Evolutionary conservation across 64 coral and sea anemone species (phyloP).

Genomic region (Exaiptasia diaphana): DNA sequence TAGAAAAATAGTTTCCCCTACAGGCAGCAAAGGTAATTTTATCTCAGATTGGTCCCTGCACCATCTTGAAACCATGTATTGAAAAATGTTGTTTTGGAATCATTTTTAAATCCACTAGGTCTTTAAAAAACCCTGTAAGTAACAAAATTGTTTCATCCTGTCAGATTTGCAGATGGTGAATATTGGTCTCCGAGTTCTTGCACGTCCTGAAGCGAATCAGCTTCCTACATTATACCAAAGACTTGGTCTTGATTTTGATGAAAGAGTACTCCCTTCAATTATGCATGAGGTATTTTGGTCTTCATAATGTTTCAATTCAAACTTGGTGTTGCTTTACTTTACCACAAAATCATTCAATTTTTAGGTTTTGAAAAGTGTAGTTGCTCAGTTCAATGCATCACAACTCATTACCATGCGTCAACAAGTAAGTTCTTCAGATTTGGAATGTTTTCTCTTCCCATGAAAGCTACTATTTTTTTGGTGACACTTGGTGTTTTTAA

Average conservation of each 20-base stretch:
- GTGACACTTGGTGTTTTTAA: background rate
- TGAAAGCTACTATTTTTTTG: background rate
- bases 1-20: slow-evolving; percentile 90
- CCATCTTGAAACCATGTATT: background rate
- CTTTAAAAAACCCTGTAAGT: no score
- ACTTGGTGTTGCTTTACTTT: no score
- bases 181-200: slow-evolving; percentile 96
- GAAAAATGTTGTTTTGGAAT: background rate
- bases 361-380: slow-evolving; percentile 98
- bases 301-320: background rate
- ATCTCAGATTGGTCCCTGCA: no score
- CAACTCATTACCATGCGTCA: slow-evolving; percentile 98
- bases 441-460: background rate
- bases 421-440: slow-evolving; percentile 51
- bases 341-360: no score
- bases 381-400: slow-evolving; percentile 98
- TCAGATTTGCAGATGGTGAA: slow-evolving; percentile 99
- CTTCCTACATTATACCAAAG: slow-evolving; percentile 85
- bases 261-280: slow-evolving; percentile 93
- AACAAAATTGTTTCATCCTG: no score
- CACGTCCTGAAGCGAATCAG: slow-evolving; percentile 70
- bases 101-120: no score
- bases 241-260: slow-evolving; percentile 94
- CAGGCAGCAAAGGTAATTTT: slow-evolving; percentile 93
- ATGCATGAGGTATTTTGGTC: slow-evolving; percentile 90